These are phyloP conservation scores for Melitaea cinxia DNA, from an alignment of 1,140 invertebrate species.

Conservation along the genomic window DNA sequence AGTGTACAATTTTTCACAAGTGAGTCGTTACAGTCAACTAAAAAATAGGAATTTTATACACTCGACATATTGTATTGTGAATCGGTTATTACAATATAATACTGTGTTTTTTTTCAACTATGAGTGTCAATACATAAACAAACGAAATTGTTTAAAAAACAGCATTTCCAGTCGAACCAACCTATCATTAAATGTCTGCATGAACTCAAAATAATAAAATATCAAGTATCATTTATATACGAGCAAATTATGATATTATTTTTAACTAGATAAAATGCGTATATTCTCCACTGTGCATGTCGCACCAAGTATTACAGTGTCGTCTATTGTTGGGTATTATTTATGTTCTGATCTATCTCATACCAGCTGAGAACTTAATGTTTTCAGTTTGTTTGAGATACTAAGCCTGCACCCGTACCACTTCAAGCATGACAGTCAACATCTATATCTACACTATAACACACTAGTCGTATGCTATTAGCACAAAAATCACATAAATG, in stretches of 20 bases:
- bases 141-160: conserved; percentile 4
- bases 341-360: conserved; percentile 58
- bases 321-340: conserved; percentile 62
- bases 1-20: no score
- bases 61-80: no score
- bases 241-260: conserved; percentile 17
- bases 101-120: not conserved
- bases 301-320: conserved; percentile 71
- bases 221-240: conserved; percentile 25
- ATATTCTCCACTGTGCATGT: conserved; percentile 77
- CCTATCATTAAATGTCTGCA: conserved; percentile 48
- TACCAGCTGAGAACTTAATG: conserved; percentile 45
- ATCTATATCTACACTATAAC: conserved; percentile 47
- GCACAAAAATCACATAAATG: conserved; percentile 52
- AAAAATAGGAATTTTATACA: no score
- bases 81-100: no score
- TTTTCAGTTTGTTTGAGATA: conserved; percentile 60
- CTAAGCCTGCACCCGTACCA: conserved; percentile 75
- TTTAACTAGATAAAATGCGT: conserved; percentile 43
- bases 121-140: not conserved
- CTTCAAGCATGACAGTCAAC: conserved; percentile 67
- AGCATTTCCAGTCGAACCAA: conserved; percentile 57
- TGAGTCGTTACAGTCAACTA: no score
- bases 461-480: conserved; percentile 60
- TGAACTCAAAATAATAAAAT: conserved; percentile 40